These are phyloP conservation scores for Aspidoscelis tigris DNA, from an alignment of 2,113 vertebrate species.

Conservation along the genomic window DNA sequence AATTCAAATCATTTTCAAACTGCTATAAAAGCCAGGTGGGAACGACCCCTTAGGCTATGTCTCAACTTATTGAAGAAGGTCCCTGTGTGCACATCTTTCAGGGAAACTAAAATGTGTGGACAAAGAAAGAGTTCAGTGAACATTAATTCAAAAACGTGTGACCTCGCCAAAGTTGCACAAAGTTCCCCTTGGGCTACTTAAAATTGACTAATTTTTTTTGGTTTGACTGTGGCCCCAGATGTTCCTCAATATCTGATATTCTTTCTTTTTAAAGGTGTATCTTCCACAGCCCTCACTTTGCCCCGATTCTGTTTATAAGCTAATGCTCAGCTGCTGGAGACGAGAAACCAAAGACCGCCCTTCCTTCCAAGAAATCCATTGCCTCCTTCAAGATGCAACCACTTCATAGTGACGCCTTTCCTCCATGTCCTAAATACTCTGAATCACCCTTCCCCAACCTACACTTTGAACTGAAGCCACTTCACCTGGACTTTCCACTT, in stretches of 20 bases:
- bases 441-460: slow-evolving; percentile 5
- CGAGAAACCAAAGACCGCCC: slow-evolving; percentile 94
- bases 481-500: slow-evolving; percentile 54
- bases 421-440: neutral
- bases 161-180: too few relatives aligned
- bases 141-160: too few relatives aligned
- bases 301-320: slow-evolving; percentile 87
- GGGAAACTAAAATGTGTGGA: neutral
- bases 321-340: slow-evolving; percentile 96
- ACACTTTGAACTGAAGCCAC: slow-evolving; percentile 56
- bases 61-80: too few relatives aligned
- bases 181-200: too few relatives aligned
- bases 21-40: too few relatives aligned
- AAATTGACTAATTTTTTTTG: too few relatives aligned
- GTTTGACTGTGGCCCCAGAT: too few relatives aligned
- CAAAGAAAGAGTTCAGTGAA: neutral
- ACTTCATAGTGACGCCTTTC: slow-evolving; percentile 70
- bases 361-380: slow-evolving; percentile 91
- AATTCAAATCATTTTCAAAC: too few relatives aligned
- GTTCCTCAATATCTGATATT: neutral
- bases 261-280: slow-evolving; percentile 81
- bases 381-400: slow-evolving; percentile 79
- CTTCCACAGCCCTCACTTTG: slow-evolving; percentile 90
- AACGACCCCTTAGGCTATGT: too few relatives aligned
- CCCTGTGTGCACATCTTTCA: too few relatives aligned